Conservation (phyloP, 2,113 vertebrate genomes). For the Monarcha castaneiventris region DNA sequence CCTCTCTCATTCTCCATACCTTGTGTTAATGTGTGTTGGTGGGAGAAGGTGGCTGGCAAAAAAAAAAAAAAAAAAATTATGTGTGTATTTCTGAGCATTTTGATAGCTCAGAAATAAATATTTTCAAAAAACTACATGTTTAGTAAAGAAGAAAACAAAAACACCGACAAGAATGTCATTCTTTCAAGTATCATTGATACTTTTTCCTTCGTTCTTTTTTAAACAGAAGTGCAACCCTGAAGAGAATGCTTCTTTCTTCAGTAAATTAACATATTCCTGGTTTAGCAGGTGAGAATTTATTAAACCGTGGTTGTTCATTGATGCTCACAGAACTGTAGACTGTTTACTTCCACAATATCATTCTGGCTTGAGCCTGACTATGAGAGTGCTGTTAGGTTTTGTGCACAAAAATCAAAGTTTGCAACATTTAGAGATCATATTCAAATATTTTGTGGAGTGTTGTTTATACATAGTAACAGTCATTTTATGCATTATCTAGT, state of each 20-base stretch:
- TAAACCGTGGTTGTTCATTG: background rate
- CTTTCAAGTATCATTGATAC: background rate
- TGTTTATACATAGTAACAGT: background rate
- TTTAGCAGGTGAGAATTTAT: conserved; percentile 53
- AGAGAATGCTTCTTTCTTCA: conserved; percentile 50
- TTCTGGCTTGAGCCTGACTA: background rate
- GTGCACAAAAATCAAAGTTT: background rate
- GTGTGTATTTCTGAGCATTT: background rate
- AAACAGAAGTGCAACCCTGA: conserved; percentile 55
- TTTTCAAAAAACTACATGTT: background rate
- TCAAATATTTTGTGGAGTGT: background rate
- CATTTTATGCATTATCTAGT: background rate
- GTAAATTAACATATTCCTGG: conserved; percentile 63
- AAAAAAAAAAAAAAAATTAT: background rate
- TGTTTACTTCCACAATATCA: background rate
- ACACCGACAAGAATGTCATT: rapidly evolving
- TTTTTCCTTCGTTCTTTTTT: background rate
- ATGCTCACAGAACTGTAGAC: background rate
- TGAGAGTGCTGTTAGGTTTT: background rate
- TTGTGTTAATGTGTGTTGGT: background rate
- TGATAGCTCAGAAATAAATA: background rate
- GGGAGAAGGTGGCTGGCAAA: background rate
- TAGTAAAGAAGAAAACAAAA: background rate
- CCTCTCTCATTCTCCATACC: background rate
- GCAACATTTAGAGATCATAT: background rate